These are phyloP conservation scores for Bombus fervidus DNA, from an alignment of 1,140 invertebrate genomes.

Conservation along the genomic window DNA sequence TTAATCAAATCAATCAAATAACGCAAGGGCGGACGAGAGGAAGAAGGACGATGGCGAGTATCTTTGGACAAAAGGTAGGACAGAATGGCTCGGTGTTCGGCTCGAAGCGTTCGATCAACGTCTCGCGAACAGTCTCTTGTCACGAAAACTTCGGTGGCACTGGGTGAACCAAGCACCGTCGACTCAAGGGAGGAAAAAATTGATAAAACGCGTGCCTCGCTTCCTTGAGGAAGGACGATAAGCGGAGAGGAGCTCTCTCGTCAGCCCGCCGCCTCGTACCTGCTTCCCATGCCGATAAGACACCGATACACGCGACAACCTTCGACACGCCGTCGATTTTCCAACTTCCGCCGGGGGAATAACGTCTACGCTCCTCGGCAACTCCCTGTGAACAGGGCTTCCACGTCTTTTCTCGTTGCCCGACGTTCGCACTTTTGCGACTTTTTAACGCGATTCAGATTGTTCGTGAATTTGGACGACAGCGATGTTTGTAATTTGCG, in stretches of 20 bases:
- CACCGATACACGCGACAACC: constrained; percentile 40
- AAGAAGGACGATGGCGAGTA: background rate
- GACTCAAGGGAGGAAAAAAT: constrained; percentile 67
- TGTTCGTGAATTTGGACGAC: no score
- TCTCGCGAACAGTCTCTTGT: constrained; percentile 69
- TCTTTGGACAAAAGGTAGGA: background rate
- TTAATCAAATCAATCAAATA: constrained; percentile 72
- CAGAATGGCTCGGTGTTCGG: background rate
- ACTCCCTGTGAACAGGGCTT: background rate
- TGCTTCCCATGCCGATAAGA: constrained; percentile 61
- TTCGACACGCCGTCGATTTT: constrained; percentile 27
- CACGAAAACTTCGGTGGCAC: constrained; percentile 57
- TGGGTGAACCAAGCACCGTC: background rate
- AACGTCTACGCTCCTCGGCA: background rate
- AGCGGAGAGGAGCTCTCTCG: constrained; percentile 35
- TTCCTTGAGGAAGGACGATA: constrained; percentile 62
- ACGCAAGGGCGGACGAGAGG: constrained; percentile 42
- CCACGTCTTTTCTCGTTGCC: background rate
- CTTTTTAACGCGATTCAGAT: no score
- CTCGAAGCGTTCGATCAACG: constrained; percentile 76
- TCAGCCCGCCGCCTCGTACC: constrained; percentile 38
- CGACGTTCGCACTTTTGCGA: background rate
- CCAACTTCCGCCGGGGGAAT: constrained; percentile 12
- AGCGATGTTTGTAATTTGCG: no score
- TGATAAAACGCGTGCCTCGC: constrained; percentile 73